Evolutionary conservation across 1,140 invertebrate genomes (phyloP), one percentile per base, ranked within the genome.

Genomic region (Ceratina calcarata): DNA sequence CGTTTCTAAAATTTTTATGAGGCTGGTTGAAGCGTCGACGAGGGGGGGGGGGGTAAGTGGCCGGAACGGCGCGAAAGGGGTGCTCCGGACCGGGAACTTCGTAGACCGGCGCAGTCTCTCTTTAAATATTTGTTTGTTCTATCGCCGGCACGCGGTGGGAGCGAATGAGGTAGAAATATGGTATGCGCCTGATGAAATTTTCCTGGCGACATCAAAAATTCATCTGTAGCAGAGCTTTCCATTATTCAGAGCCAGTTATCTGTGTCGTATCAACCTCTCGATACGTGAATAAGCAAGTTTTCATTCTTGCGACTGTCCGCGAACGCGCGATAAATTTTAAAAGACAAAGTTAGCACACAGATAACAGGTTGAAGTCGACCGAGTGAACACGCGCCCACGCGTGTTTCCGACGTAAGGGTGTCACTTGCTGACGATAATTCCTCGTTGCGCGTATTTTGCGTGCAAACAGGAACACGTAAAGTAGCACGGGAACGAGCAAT

Each of bases 1-100:
- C n/a, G 45, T 70, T 78, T 78, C 67, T 78, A 67, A 78, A 78
- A 78, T 72, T 78, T 78, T 78, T 72, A 78, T 77, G 60, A 72
- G 69, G 24, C 15, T 1, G 12, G 18, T 22, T 0, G 0, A 45
- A 45, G 37, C 37, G 6, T 6, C 15, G 0, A 2, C 2, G 15
- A 18, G 15, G 13, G 60, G 49, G 16, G 15, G 13, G 15, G 13
- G 60, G 49, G 16, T 57, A 78, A 64, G 76, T 72, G 60, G 24
- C 27, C 15, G 58, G 20, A 49, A 45, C 4, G 15, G 49, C n/a
- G 24, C 20, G 53, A 24, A 58, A 57, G 55, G 57, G 65, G 22
- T 51, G 45, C 7, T 18, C 13, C 1, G 66, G 1, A 10, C 2
- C 2, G 45, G 24, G 60, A 16, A 37, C n/a, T 37, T n/a, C 2